Evolutionary conservation across 2,113 vertebrate species (phyloP).

Genomic region (Hippocampus barbouri): DNA sequence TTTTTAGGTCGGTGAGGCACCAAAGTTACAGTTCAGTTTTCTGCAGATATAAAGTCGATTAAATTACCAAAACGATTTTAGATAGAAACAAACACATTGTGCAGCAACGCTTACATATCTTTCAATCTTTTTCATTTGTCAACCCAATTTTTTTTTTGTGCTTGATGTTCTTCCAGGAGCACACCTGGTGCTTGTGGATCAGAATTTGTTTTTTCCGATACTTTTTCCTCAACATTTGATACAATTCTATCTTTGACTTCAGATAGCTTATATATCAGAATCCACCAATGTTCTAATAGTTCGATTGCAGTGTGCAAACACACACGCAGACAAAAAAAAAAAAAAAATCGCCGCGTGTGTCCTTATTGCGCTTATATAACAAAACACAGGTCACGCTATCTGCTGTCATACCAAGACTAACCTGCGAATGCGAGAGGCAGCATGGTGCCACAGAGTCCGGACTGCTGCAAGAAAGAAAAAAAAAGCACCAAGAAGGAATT

Average conservation of each 20-base stretch:
- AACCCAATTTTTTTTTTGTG: neutral
- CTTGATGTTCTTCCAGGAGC: neutral
- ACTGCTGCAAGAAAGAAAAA: neutral
- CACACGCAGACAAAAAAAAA: neutral
- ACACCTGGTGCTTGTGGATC: neutral
- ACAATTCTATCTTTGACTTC: neutral
- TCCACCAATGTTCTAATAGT: neutral
- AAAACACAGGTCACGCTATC: neutral
- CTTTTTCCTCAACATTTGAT: conserved; percentile 2
- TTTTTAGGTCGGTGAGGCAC: neutral
- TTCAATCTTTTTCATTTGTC: neutral
- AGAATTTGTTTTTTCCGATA: neutral
- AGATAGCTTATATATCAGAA: neutral
- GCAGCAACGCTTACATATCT: neutral
- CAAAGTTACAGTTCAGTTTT: neutral
- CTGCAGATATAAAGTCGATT: neutral
- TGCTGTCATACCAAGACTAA: neutral
- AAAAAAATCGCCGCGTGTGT: neutral
- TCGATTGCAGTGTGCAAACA: neutral
- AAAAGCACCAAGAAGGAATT: neutral
- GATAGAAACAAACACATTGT: neutral
- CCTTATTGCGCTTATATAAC: neutral
- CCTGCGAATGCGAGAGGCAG: no score
- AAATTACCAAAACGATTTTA: neutral
- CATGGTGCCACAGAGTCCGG: no score